Evolutionary conservation across 30 jellyfish, hydroid and myxozoan species (phyloP).

Genomic region (Calvadosia cruxmelitensis): DNA sequence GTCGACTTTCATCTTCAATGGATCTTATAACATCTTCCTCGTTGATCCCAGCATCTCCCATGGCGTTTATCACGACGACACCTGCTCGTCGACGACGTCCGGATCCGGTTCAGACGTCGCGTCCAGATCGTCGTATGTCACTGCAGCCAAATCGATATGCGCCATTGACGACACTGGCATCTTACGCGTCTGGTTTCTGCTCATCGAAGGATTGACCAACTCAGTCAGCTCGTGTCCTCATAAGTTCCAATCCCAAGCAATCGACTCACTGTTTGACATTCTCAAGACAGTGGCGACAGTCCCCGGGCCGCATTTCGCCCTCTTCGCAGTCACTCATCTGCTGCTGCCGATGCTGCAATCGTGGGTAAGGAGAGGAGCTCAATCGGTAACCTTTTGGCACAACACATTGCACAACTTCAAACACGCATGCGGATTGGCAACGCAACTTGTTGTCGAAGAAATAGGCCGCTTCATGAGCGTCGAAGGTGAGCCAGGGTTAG

Average conservation of each 20-base stretch:
- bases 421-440: conserved; percentile 96
- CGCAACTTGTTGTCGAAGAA: conserved; percentile 93
- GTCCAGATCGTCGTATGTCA: conserved; percentile 3
- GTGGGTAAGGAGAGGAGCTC: conserved; percentile 84
- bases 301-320: conserved; percentile 98
- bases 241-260: conserved; percentile 68
- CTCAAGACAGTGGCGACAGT: conserved; percentile 78
- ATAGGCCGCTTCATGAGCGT: conserved; percentile 84
- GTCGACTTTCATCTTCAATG: conserved; percentile 74
- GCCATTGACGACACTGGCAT: conserved; percentile 98
- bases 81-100: conserved; percentile 66
- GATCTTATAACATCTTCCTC: conserved; percentile 71
- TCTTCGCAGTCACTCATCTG: conserved; percentile 81
- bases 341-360: conserved; percentile 89
- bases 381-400: conserved; percentile 55
- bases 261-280: conserved; percentile 79
- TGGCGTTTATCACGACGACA: conserved; percentile 81
- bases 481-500: conserved; percentile 58
- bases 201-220: conserved; percentile 80
- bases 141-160: conserved; percentile 66
- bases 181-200: conserved; percentile 90
- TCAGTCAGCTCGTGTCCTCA: conserved; percentile 77
- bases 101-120: conserved; percentile 40
- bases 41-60: conserved; percentile 71
- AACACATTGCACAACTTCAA: conserved; percentile 74